Base-by-base conservation (phyloP, 2,113 vertebrate species). In the Pseudonaja textilis region DNA sequence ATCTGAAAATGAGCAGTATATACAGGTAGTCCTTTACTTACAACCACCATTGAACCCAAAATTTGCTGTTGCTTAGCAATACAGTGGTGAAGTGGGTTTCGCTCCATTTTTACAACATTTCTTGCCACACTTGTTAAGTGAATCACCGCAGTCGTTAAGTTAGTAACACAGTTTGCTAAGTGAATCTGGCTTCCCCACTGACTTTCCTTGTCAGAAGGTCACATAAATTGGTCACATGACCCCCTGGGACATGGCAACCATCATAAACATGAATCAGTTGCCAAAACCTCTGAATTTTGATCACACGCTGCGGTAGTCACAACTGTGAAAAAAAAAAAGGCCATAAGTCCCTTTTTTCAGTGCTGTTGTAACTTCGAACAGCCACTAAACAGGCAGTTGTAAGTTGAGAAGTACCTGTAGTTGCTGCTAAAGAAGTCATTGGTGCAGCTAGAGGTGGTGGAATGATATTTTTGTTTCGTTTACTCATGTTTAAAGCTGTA, bases 401-500 rank as follows among this genome's bases (percentile, higher is more conserved):
- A 69, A 69, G 29, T 34, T 2, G 14, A 69, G 64, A 5, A 18
- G 12, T 69, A 34, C 64, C 64, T 34, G 64, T 69, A 93, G 91
- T 26, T 91, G 93, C 92, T 92, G 93, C 92, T 94, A 89, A 86
- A 93, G 89, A 90, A 61, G 93, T 69, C 88, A 42, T 0, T 3
- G 6, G 25, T n/a, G 23, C 5, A 29, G 50, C 3, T 87, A 81
- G 54, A 92, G 0, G 4, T 96, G 93, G 56, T 4, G 95, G 93
- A 95, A 87, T 85, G 0, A 47, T 86, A 55, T 47, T 94, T 2
- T 7, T 91, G 18, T 52, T 94, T 94, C 93, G 87, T 59, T 85
- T 95, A 95, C 91, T 47, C 26, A n/a, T 92, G 95, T n/a, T 89
- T 95, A 88, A 42, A 81, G 88, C 61, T 88, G 89, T 94, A 93